A percentile compares a stretch with the other conserved stretches of the same genome.
These are phyloP conservation scores for Neodiprion fabricii DNA, from an alignment of 1,140 invertebrate species.

Conservation along the genomic window DNA sequence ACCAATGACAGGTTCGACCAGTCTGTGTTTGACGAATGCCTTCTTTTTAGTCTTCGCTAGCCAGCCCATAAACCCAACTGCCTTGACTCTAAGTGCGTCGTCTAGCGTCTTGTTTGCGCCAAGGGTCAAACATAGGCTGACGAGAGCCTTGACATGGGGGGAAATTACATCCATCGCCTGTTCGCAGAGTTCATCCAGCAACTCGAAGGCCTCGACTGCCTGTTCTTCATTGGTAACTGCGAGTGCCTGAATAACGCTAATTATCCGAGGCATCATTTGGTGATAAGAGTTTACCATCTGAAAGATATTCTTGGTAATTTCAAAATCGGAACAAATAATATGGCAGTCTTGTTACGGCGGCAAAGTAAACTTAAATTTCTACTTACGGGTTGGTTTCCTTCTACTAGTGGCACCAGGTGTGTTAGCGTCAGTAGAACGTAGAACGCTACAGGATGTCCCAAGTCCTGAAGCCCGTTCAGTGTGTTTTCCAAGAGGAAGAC, in stretches of 20 bases:
- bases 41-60: conserved; percentile 76
- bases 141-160: conserved; percentile 69
- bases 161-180: conserved; percentile 69
- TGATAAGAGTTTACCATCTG: conserved; percentile 69
- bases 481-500: conserved; percentile 64
- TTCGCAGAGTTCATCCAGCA: conserved; percentile 77
- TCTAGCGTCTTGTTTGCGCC: conserved; percentile 64
- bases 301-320: conserved; percentile 23
- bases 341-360: not conserved
- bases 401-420: conserved; percentile 66
- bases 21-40: conserved; percentile 75
- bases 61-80: conserved; percentile 71
- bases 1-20: conserved; percentile 74
- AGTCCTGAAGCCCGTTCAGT: conserved; percentile 59
- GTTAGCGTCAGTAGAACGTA: conserved; percentile 69
- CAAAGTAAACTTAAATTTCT: conserved; percentile 25
- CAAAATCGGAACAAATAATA: conserved; percentile 1
- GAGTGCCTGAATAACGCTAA: conserved; percentile 67
- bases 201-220: conserved; percentile 71
- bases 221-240: conserved; percentile 64
- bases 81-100: conserved; percentile 70
- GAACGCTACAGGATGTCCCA: conserved; percentile 62
- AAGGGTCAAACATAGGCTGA: conserved; percentile 73
- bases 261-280: conserved; percentile 68
- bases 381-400: conserved; percentile 66